Evolutionary conservation across 2,888 invertebrate species (phyloP).

Genomic region (Phaedon cochleariae): DNA sequence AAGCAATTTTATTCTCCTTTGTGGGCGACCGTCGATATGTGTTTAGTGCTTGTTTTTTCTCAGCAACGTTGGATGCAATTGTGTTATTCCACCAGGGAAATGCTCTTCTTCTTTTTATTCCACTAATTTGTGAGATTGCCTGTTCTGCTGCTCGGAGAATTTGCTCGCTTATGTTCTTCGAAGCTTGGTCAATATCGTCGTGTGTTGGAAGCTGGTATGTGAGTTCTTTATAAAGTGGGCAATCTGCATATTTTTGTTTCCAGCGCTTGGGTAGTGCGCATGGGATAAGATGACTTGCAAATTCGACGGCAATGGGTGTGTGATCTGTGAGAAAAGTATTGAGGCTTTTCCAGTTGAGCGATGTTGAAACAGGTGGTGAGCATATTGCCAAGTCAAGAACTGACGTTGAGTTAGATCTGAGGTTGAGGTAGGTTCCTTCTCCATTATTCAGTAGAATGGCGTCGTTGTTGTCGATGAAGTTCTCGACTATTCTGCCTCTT

Average conservation of each 20-base stretch:
- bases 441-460: slow-evolving; percentile 18
- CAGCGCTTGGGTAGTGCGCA: not conserved
- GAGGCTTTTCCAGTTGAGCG: not conserved
- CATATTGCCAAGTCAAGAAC: slow-evolving; percentile 9
- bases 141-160: not conserved
- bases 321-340: not conserved
- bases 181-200: not conserved
- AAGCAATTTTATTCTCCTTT: not conserved
- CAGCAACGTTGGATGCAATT: not conserved
- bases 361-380: not conserved
- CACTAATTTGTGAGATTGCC: not conserved
- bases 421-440: slow-evolving; percentile 10
- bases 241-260: not conserved
- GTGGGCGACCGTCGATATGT: not conserved
- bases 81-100: not conserved
- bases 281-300: not conserved
- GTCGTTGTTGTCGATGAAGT: slow-evolving; percentile 1
- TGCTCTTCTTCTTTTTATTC: not conserved
- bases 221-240: not conserved
- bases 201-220: not conserved
- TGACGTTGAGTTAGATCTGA: not conserved
- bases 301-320: not conserved
- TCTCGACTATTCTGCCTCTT: slow-evolving; percentile 3
- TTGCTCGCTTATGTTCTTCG: not conserved
- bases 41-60: not conserved